Evolutionary conservation across 37 sponge, comb jelly and placozoan species (phyloP), one percentile per base, ranked within the genome.

Genomic region (Petrosia ficiformis): DNA sequence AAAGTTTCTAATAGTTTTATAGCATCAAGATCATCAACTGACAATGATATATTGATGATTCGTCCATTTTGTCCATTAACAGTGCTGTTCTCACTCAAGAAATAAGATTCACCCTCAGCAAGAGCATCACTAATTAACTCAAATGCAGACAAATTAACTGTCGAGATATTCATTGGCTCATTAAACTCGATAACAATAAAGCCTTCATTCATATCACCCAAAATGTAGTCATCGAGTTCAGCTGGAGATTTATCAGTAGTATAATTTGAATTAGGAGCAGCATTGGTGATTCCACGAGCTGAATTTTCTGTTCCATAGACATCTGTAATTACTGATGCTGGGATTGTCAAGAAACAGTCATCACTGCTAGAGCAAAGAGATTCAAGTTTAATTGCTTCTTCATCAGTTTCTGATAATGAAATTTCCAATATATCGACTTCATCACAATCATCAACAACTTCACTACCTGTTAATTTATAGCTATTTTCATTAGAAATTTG

Each of bases 321-420:
- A 81, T 95, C 95, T 52, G 42, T 0, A 2, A 95, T 84, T 22
- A 84, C 78, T 31, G 37, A 72, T 35, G 86, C 85, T 14, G 35
- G 31, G 40, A 95, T 75, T 1, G 89, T 87, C 28, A 92, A 57
- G 64, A 68, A 95, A 44, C 91, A 90, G 59, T 73, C 68, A 37
- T 39, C 16, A 0, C 29, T 25, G 25, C n/a, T 59, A 16, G 70
- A 77, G 41, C 91, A 90, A 16, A 90, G 44, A 39, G 71, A 35
- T 2, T 44, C 59, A 24, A 79, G 88, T 64, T 90, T 90, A 48
- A 95, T 75, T 2, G 34, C 70, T 22, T 87, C 83, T 3, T 84
- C 65, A 54, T 92, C 86, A 48, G 43, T 26, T 31, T 48, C 63
- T 21, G 79, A 58, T 1, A 95, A 42, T 29, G 71, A 43, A 33